Evolutionary conservation across 2,888 invertebrate genomes (phyloP), one percentile per base, ranked within the genome.

Genomic region (Bombylius discolor): DNA sequence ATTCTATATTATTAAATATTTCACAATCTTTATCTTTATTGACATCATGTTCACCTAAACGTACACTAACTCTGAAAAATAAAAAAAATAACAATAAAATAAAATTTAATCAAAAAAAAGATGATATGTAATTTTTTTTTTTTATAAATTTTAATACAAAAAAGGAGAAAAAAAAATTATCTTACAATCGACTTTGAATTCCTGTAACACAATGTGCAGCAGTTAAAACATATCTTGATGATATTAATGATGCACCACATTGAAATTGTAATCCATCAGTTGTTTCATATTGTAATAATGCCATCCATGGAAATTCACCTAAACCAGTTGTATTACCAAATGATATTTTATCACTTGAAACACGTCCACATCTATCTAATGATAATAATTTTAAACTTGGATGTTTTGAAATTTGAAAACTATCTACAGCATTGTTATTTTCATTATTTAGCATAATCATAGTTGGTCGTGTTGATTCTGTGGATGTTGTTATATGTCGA

Each of bases 221-320:
- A 3, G 71, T 71, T 12, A 71, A 56, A 33, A 71, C 64, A 54
- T 66, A 70, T 39, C 64, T 64, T 49, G 65, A 61, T 12, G 63
- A 62, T 50, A 71, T 71, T 53, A 71, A 55, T 13, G 69, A 64
- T 31, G 70, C 72, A n/a, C 68, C 72, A 56, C 71, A 71, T 32
- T 70, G 72, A 68, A 77, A 68, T 47, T 56, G 58, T 6, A 55
- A 33, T 23, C 63, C 57, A 3, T 63, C 63, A 0, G 56, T 33
- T 55, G 74, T 70, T 51, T 75, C 67, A 62, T 86, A 88, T 3
- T 80, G 78, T n/a, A 88, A 67, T 3, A 87, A 72, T 0, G 82
- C 85, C 84, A 87, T 83, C 87, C 87, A 88, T 0, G 87, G 87
- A 70, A 81, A 85, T 62, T 87, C 83, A 47, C 77, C 79, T 5